A percentile compares a stretch with the other conserved stretches of the same genome.
Conservation (phyloP, 2,113 vertebrate genomes). For the Poeciliopsis prolifica region DNA sequence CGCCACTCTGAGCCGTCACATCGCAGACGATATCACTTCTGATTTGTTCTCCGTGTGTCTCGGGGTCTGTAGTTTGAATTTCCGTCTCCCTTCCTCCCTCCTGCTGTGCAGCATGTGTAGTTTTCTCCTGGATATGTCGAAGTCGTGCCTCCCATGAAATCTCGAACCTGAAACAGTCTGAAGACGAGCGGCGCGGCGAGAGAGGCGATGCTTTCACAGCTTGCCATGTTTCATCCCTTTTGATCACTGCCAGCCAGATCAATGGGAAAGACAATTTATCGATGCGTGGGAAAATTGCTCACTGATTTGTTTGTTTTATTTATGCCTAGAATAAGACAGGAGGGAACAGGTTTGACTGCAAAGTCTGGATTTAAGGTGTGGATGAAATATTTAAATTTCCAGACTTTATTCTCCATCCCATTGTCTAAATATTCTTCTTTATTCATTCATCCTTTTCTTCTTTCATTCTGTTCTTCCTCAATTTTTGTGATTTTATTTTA, state of each 20-base stretch:
- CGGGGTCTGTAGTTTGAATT: slow-evolving; percentile 2
- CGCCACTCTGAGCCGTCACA: slow-evolving; percentile 20
- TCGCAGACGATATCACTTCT: not conserved
- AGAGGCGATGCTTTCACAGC: slow-evolving; percentile 10
- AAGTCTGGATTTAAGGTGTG: not conserved
- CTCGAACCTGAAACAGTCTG: slow-evolving; percentile 41
- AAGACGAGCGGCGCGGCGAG: slow-evolving; percentile 13
- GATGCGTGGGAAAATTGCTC: not conserved
- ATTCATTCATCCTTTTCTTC: not conserved
- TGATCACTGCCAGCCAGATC: not conserved
- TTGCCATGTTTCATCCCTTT: slow-evolving; percentile 29
- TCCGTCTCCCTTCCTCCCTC: not conserved
- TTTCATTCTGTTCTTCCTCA: no score
- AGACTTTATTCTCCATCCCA: not conserved
- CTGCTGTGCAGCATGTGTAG: not conserved
- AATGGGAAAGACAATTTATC: not conserved
- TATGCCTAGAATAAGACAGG: not conserved
- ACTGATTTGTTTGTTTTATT: not conserved
- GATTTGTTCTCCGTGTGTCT: slow-evolving; percentile 6
- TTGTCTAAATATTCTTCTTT: not conserved
- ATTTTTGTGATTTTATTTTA: no score
- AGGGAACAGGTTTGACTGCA: not conserved
- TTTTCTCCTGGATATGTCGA: slow-evolving; percentile 9
- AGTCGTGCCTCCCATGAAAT: slow-evolving; percentile 12
- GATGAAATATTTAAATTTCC: not conserved